Evolutionary conservation across 1,140 invertebrate genomes (phyloP).

Genomic region (Brevipalpus yothersi): DNA sequence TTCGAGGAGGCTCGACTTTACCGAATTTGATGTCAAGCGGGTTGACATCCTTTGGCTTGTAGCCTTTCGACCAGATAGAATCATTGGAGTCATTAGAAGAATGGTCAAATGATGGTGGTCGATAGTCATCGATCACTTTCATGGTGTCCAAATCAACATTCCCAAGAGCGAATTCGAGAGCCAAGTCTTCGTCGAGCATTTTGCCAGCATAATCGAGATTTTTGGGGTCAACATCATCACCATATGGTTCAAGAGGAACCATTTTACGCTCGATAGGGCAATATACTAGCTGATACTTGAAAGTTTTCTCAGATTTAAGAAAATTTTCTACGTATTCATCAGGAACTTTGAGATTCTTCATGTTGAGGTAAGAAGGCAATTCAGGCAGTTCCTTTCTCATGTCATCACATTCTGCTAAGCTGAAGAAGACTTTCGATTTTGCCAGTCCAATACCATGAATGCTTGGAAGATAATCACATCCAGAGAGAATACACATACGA

Average conservation of each 20-base stretch:
- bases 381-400: constrained; percentile 26
- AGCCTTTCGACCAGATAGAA: neutral
- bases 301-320: constrained; percentile 60
- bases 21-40: neutral
- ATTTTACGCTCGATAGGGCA: constrained; percentile 49
- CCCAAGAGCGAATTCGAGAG: constrained; percentile 56
- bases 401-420: constrained; percentile 28
- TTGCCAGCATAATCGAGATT: constrained; percentile 29
- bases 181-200: constrained; percentile 21
- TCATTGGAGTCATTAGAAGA: neutral
- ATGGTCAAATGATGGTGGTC: neutral
- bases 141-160: constrained; percentile 59
- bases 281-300: constrained; percentile 74
- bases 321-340: constrained; percentile 60
- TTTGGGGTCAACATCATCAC: constrained; percentile 19
- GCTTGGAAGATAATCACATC: constrained; percentile 84
- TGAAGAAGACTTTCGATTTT: constrained; percentile 74
- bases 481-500: constrained; percentile 88
- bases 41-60: neutral
- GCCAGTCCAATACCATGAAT: constrained; percentile 76
- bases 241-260: constrained; percentile 33
- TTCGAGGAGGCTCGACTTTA: no score
- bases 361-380: constrained; percentile 27
- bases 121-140: constrained; percentile 23
- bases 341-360: constrained; percentile 31